Base-by-base conservation (phyloP, 2,888 invertebrate genomes). In the Esperia sulphurella region DNA sequence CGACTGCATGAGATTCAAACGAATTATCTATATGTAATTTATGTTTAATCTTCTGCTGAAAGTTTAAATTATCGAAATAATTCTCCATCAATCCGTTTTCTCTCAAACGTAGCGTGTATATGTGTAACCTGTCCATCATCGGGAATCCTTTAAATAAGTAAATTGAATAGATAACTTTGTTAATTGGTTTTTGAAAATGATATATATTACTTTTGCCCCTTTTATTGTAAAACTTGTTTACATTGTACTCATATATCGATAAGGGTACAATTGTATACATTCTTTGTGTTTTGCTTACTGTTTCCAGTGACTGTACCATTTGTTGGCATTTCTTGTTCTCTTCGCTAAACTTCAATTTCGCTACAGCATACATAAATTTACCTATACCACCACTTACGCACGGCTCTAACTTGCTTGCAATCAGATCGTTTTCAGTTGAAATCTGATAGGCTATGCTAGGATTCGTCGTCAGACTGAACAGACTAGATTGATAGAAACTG, bases 141-240 rank as follows among this genome's bases (percentile, higher is more conserved):
- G 82, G 83, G 48, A 83, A 83, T 0, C 83, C 84, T 54, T 82
- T 83, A 43, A 76, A 71, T 5, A 77, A 55, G 37, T 69, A 83
- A 12, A 76, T 71, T 0, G 69, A 68, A 42, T 75, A 80, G 3
- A 79, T 62, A 1, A 75, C 47, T 45, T 75, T 76, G 5, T 61
- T 60, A 7, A 68, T 54, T 0, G 78, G 75, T 6, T 57, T 54
- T 0, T 48, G 14, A 38, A 79, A 65, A 1, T 41, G 10, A 40
- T 67, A 65, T 7, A 73, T 28, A 7, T 43, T 50, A 28, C 59
- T 41, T 6, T 51, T 35, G 0, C 79, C 77, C 33, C 50, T 63
- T 35, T 61, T 50, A 50, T 78, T 65, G 35, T 57, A 62, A 48
- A 66, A 78, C 1, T 57, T 44, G 1, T 64, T 54, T 43, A 59